A percentile compares a stretch with the other conserved stretches of the same genome.
Evolutionary conservation across 2,113 vertebrate genomes (phyloP).

Genomic region (Artemisiospiza belli): DNA sequence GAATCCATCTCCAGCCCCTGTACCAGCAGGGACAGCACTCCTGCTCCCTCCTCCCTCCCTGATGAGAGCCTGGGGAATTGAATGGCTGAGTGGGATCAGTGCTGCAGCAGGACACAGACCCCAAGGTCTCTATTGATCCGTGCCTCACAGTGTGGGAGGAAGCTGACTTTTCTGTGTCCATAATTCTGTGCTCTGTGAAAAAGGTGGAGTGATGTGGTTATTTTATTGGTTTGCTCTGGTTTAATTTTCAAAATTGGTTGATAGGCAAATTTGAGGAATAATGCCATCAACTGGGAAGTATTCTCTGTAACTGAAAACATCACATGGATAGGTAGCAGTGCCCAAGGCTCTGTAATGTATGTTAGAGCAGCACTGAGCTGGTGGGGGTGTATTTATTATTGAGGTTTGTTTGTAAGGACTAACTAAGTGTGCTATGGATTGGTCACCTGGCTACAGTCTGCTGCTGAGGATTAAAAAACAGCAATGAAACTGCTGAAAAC

Average conservation of each 20-base stretch:
- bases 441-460: not conserved
- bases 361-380: not conserved
- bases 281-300: not conserved
- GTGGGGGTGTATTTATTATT: not conserved
- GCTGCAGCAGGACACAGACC: not conserved
- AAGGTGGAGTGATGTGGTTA: not conserved
- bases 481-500: not conserved
- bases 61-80: not conserved
- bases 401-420: not conserved
- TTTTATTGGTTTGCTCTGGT: not conserved
- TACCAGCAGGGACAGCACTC: not conserved
- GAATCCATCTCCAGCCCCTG: not conserved
- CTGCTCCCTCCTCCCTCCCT: not conserved
- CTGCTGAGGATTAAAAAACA: not conserved
- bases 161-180: not conserved
- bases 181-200: not conserved
- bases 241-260: not conserved
- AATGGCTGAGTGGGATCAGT: not conserved
- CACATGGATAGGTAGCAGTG: not conserved
- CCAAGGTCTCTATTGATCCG: rapidly evolving
- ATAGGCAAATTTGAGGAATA: not conserved
- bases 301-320: not conserved
- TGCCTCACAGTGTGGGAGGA: not conserved
- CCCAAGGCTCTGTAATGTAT: not conserved
- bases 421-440: rapidly evolving